Evolutionary conservation across 2,113 vertebrate genomes (phyloP).

Genomic region (Chamaea fasciata): DNA sequence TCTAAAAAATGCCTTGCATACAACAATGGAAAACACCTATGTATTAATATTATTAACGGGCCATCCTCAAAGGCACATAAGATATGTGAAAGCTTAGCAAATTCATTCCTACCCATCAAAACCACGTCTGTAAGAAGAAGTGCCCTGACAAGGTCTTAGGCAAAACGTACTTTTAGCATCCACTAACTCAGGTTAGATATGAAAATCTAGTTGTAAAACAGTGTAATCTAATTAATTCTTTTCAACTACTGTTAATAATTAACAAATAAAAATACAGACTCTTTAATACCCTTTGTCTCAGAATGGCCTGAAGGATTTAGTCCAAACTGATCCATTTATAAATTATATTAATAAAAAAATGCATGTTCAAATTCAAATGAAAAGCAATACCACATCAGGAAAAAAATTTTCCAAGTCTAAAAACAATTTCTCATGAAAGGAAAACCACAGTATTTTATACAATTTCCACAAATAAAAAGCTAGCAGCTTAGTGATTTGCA

Average conservation of each 20-base stretch:
- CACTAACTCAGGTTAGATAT: neutral
- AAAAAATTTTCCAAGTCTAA: neutral
- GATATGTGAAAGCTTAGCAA: neutral
- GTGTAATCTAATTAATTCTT: neutral
- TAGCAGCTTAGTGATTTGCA: neutral
- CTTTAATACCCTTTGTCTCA: neutral
- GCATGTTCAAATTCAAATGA: neutral
- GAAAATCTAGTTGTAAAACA: neutral
- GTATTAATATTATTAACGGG: conserved; percentile 37
- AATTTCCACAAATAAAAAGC: neutral
- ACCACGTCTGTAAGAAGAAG: neutral
- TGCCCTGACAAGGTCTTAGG: neutral
- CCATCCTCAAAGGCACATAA: conserved; percentile 1
- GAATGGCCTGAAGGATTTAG: neutral
- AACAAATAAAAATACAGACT: neutral
- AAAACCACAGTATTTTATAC: neutral
- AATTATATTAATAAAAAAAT: neutral
- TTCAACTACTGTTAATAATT: neutral
- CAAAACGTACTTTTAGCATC: neutral
- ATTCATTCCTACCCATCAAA: conserved; percentile 5
- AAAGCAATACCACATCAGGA: neutral
- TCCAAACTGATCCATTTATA: neutral
- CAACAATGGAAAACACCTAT: conserved; percentile 35
- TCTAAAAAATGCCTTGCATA: conserved; percentile 25
- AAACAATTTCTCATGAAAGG: neutral